These are phyloP conservation scores for Lochmaea capreae DNA, from an alignment of 2,888 invertebrate genomes.

Conservation along the genomic window DNA sequence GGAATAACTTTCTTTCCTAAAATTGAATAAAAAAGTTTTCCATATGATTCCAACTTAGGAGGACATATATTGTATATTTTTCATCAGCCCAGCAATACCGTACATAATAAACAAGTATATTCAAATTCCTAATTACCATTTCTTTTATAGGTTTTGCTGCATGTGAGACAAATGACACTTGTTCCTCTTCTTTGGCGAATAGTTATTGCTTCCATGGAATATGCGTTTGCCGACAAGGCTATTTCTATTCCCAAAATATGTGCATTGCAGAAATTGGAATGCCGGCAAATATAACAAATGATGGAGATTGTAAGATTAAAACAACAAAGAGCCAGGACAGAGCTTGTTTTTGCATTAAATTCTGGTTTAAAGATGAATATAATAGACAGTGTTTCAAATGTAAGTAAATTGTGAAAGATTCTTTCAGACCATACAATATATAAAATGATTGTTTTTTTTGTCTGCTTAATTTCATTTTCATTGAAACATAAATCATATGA, in stretches of 20 bases:
- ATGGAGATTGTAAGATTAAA: slow-evolving; percentile 49
- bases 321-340: slow-evolving; percentile 47
- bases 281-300: slow-evolving; percentile 33
- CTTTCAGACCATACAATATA: not conserved
- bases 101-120: too few species aligned
- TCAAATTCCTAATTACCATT: not conserved
- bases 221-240: slow-evolving; percentile 50
- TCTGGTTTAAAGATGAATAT: slow-evolving; percentile 50
- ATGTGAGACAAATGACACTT: not conserved
- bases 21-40: too few species aligned
- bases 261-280: slow-evolving; percentile 53
- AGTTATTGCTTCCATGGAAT: slow-evolving; percentile 36
- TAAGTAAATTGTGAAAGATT: slow-evolving; percentile 39
- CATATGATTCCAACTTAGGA: too few species aligned
- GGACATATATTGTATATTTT: too few species aligned
- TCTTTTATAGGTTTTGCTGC: not conserved
- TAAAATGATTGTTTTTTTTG: too few species aligned
- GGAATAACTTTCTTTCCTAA: too few species aligned
- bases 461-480: too few species aligned
- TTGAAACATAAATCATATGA: too few species aligned
- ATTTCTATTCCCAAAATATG: slow-evolving; percentile 43
- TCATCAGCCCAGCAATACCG: too few species aligned
- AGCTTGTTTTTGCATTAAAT: slow-evolving; percentile 52
- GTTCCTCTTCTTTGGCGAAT: slow-evolving; percentile 5
- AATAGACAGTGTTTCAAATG: slow-evolving; percentile 55